phyloP scores from a whole-genome alignment of 2,113 vertebrate genomes.

The Carettochelys insculpta region DNA sequence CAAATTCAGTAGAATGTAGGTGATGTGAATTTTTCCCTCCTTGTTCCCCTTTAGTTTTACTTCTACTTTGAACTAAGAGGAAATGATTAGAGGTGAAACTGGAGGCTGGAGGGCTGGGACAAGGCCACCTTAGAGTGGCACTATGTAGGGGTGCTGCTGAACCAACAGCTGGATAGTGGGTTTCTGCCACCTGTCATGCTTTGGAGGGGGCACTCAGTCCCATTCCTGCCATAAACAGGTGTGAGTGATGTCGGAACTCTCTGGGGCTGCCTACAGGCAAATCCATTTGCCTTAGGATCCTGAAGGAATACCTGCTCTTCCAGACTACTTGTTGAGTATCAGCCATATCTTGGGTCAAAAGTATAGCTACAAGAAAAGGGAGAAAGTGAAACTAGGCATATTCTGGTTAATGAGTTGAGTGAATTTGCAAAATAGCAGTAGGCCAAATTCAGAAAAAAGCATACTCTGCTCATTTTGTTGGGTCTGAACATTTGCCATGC shows the following conservation, averaged over 20 bases:
- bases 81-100: background rate
- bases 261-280: rapidly evolving
- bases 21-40: background rate
- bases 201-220: background rate
- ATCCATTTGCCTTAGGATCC: background rate
- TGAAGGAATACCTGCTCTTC: background rate
- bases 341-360: background rate
- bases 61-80: background rate
- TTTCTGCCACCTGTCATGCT: background rate
- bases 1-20: background rate
- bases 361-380: background rate
- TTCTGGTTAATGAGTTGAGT: background rate
- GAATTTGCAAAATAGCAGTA: background rate
- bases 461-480: background rate
- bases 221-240: background rate
- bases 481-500: background rate
- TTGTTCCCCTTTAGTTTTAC: background rate
- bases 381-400: background rate
- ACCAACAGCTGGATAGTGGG: background rate
- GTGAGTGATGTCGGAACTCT: background rate
- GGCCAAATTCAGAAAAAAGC: background rate
- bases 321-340: background rate
- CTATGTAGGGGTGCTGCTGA: rapidly evolving
- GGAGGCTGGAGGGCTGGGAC: background rate
- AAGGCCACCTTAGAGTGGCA: background rate